Evolutionary conservation across 2,888 invertebrate genomes (phyloP), one percentile per base, ranked within the genome.

Genomic region (Gasteruption jaculator): DNA sequence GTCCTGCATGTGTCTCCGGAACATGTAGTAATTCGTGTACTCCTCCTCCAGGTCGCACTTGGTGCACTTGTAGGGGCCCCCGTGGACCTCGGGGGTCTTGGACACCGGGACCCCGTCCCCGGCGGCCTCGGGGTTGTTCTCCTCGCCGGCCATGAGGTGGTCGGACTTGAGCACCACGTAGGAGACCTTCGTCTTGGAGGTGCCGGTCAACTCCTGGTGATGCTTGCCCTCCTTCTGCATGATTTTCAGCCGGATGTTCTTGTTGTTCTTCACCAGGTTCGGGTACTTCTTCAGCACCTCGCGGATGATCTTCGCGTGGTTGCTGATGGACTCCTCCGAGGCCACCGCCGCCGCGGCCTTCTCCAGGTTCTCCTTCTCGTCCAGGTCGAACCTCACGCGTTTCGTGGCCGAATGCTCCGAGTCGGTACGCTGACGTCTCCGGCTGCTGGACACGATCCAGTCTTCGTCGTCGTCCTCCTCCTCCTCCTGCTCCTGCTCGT

Each of bases 271-370:
- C 0, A 91, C 85, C 45, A 91, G 75, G 68, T 91, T 86, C 1
- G 91, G 91, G 75, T 89, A 91, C 65, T 90, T 91, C 53, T 90
- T 89, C 24, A 91, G 67, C 1, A 91, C 88, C 71, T 90, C 90
- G 45, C 87, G 83, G 41, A 91, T 90, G 37, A 91, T 88, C 73
- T 88, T 90, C 1, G 89, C 87, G 72, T 91, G 91, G 67, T 85
- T 84, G 24, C 64, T 63, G 2, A 71, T 56, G 19, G 71, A 58
- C 3, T 65, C 65, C 0, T 63, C 52, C 3, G 60, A 37, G 41
- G 56, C 61, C 3, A 43, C 35, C 20, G 50, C 53, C 47, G 42
- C 56, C 24, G 56, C 56, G 7, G 70, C 63, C 24, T 73, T 69
- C 31, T 72, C 71, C 50, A 78, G 72, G 47, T 74, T 78, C 56